Conservation (phyloP, 2,797 vertebrate genomes). For the Pseudotriccus pelzelni region DNA sequence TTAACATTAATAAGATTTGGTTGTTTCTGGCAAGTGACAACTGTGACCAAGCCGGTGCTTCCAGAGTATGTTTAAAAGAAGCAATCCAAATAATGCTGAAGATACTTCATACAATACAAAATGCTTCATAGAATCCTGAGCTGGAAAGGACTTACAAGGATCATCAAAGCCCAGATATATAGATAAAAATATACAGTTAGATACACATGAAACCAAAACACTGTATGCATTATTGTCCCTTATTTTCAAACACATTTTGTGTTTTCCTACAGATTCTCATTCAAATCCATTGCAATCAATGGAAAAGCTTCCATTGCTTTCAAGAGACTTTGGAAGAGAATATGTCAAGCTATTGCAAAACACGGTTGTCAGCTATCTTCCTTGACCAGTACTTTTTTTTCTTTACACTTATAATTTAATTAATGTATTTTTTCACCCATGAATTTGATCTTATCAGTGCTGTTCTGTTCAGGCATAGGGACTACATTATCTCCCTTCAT, state of each 20-base stretch:
- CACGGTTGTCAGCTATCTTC: background rate
- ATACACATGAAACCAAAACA: background rate
- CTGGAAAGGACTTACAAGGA: background rate
- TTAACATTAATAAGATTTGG: background rate
- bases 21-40: background rate
- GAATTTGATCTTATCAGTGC: background rate
- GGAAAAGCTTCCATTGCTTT: background rate
- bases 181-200: background rate
- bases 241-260: background rate
- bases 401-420: background rate
- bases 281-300: background rate
- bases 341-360: background rate
- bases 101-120: background rate
- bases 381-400: background rate
- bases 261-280: background rate
- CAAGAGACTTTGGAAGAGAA: background rate
- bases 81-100: background rate
- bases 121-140: background rate
- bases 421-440: background rate
- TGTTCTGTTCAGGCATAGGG: background rate
- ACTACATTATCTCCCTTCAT: background rate
- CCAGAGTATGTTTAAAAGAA: background rate
- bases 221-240: background rate
- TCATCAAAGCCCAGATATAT: background rate
- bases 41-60: background rate